Percentiles rank a stretch among this genome's conserved stretches.
phyloP scores from a whole-genome alignment of 2,797 vertebrate genomes.

The Xenopus petersii region DNA sequence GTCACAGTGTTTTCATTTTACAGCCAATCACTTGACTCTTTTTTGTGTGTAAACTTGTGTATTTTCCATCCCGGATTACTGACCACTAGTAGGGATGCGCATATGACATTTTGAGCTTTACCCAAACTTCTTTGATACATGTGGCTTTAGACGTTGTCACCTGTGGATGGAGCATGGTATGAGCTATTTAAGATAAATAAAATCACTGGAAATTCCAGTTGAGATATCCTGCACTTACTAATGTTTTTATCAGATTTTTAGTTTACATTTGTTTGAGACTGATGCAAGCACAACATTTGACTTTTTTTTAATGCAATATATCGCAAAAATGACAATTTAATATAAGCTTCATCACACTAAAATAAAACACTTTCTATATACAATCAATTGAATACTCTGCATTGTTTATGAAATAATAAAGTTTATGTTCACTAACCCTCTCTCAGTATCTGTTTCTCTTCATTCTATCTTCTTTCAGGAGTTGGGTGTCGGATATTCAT shows the following conservation, averaged over 20 bases:
- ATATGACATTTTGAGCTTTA: conserved; percentile 78
- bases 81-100: conserved; percentile 73
- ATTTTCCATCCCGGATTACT: conserved; percentile 74
- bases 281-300: conserved; percentile 93
- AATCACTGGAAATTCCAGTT: conserved; percentile 72
- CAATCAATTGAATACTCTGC: too few relatives aligned
- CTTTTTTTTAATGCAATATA: conserved; percentile 84
- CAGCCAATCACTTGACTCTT: conserved; percentile 61
- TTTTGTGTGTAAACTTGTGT: conserved; percentile 77
- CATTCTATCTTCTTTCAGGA: too few relatives aligned
- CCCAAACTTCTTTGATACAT: conserved; percentile 65
- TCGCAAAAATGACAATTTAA: conserved; percentile 1
- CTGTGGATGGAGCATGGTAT: conserved; percentile 68
- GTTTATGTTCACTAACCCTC: too few relatives aligned
- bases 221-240: conserved; percentile 71
- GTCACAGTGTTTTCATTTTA: conserved; percentile 68
- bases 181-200: conserved; percentile 59
- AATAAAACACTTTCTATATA: too few relatives aligned
- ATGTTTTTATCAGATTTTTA: conserved; percentile 77
- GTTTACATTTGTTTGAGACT: conserved; percentile 83
- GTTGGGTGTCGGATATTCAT: too few relatives aligned
- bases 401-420: too few relatives aligned
- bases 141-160: conserved; percentile 65
- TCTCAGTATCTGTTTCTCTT: too few relatives aligned
- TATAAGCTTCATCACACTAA: too few relatives aligned